Conservation (phyloP, 2,113 vertebrate genomes). For the Ochotona curzoniae region DNA sequence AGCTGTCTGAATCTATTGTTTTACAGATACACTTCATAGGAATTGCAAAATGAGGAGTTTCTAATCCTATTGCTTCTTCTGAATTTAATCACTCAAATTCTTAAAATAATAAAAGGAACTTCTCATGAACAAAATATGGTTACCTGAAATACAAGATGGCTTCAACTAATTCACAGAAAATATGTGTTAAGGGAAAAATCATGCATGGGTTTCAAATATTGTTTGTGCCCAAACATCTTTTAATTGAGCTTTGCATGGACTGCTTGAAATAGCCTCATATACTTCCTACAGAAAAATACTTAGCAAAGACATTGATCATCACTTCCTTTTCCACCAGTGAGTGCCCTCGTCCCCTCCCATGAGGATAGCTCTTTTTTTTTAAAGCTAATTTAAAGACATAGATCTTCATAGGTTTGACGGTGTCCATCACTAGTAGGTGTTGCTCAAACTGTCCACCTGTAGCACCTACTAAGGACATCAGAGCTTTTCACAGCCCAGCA, state of each 20-base stretch:
- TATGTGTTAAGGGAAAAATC: no score
- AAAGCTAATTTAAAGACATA: no score
- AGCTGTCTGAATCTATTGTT: neutral
- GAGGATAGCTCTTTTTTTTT: neutral
- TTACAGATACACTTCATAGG: no score
- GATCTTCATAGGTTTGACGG: neutral
- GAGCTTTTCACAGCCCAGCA: neutral
- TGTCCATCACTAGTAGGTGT: neutral
- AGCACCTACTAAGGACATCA: no score
- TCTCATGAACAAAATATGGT: neutral
- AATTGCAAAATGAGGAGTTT: neutral
- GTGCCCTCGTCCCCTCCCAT: no score
- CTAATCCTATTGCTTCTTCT: neutral
- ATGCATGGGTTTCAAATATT: no score
- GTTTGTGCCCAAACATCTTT: no score
- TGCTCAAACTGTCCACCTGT: neutral
- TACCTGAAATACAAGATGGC: neutral
- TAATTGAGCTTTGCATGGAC: no score
- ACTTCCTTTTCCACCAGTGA: neutral
- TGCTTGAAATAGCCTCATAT: no score
- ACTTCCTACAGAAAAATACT: neutral
- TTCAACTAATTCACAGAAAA: no score
- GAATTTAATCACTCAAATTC: neutral
- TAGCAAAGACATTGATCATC: neutral
- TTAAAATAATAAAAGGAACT: neutral